Conservation (phyloP, 2,888 invertebrate genomes). For the Prosopocoilus inquinatus region DNA sequence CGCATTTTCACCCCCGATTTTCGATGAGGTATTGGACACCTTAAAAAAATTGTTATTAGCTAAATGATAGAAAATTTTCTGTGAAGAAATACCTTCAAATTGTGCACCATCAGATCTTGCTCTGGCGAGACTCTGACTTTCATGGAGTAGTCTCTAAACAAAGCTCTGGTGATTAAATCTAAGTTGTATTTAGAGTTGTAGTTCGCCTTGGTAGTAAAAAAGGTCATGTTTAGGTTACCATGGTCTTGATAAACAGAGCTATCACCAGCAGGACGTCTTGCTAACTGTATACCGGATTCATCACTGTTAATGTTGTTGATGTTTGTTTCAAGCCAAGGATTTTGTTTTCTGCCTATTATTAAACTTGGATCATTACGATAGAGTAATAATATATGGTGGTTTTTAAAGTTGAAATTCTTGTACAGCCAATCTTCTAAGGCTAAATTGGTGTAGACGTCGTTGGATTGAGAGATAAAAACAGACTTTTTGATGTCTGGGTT, state of each 20-base stretch:
- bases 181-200: conserved; percentile 87
- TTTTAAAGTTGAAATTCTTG: conserved; percentile 77
- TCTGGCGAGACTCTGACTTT: conserved; percentile 34
- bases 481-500: conserved; percentile 66
- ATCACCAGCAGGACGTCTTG: conserved; percentile 89
- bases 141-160: conserved; percentile 80
- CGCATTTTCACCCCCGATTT: conserved; percentile 81
- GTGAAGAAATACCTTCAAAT: conserved; percentile 67
- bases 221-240: conserved; percentile 89
- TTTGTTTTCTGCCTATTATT: conserved; percentile 95
- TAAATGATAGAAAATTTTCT: conserved; percentile 6
- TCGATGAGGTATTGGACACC: conserved; percentile 96
- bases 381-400: conserved; percentile 82
- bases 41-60: conserved; percentile 42
- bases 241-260: conserved; percentile 95
- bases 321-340: conserved; percentile 93
- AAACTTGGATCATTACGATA: conserved; percentile 95
- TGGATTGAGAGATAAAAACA: conserved; percentile 89
- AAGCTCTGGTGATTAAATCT: conserved; percentile 76
- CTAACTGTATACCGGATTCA: conserved; percentile 71
- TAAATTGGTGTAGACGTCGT: conserved; percentile 87
- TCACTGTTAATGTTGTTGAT: conserved; percentile 53
- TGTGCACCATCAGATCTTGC: conserved; percentile 72
- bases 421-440: conserved; percentile 97
- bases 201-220: conserved; percentile 78